Evolutionary conservation across 2,113 vertebrate species (phyloP).

Genomic region (Thalassoma bifasciatum): DNA sequence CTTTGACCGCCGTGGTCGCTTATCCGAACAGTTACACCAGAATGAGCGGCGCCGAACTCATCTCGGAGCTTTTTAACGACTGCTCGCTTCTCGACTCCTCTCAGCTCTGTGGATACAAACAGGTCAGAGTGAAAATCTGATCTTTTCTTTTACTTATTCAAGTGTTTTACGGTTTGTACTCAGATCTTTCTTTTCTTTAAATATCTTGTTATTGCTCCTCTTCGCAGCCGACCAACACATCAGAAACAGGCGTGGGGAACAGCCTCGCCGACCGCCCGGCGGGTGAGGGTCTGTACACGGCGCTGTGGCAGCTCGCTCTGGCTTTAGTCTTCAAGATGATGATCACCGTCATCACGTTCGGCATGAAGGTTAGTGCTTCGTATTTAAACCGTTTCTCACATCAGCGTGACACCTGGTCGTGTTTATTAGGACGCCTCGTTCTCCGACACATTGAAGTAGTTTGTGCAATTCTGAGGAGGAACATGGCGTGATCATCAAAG

Average conservation of each 20-base stretch:
- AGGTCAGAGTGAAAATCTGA: constrained; percentile 38
- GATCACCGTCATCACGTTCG: constrained; percentile 96
- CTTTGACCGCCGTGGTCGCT: constrained; percentile 89
- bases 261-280: constrained; percentile 88
- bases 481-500: too few relatives aligned
- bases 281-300: constrained; percentile 86
- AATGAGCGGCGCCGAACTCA: constrained; percentile 95
- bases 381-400: too few relatives aligned
- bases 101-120: constrained; percentile 92
- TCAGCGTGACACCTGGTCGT: too few relatives aligned
- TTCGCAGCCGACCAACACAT: constrained; percentile 67
- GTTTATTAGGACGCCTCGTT: too few relatives aligned
- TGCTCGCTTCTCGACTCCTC: constrained; percentile 95
- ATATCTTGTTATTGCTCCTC: background rate
- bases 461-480: too few relatives aligned
- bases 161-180: background rate
- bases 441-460: background rate
- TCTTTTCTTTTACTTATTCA: background rate
- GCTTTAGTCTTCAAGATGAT: constrained; percentile 92
- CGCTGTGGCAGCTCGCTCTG: constrained; percentile 94
- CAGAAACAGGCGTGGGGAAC: constrained; percentile 78
- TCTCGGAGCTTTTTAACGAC: constrained; percentile 98
- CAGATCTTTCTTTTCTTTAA: background rate
- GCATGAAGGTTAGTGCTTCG: constrained; percentile 93
- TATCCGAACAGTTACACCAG: constrained; percentile 95